These are phyloP conservation scores for Astropecten irregularis DNA, from an alignment of 53 echinoderm and acorn worm genomes.

Conservation along the genomic window DNA sequence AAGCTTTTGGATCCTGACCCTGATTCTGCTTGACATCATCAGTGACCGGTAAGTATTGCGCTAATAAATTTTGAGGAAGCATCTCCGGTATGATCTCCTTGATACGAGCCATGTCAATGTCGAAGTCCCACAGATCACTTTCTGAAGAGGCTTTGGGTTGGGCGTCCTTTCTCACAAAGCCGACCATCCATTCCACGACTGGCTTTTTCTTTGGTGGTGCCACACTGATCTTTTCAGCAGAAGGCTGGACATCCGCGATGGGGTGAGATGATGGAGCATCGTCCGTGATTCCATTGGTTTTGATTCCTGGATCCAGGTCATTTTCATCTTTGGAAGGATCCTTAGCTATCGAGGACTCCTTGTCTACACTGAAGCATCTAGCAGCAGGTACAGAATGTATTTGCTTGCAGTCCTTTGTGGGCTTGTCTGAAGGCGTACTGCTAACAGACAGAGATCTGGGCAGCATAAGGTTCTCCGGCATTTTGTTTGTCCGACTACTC, in stretches of 20 bases:
- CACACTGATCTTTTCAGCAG: neutral
- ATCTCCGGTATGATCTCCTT: neutral
- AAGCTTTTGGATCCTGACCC: constrained; percentile 5
- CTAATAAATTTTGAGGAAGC: neutral
- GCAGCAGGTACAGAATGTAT: neutral
- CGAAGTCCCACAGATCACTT: constrained; percentile 20
- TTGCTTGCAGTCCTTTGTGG: constrained; percentile 2
- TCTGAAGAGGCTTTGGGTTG: neutral
- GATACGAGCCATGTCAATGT: neutral
- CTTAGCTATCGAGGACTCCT: constrained; percentile 19
- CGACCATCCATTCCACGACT: constrained; percentile 53
- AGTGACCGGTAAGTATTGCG: neutral
- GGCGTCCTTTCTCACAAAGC: constrained; percentile 50
- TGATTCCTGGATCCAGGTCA: neutral
- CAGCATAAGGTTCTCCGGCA: constrained; percentile 3
- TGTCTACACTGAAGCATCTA: constrained; percentile 18
- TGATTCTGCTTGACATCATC: neutral
- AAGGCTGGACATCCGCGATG: neutral
- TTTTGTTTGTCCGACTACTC: neutral
- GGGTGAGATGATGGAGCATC: neutral
- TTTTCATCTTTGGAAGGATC: neutral
- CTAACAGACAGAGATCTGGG: constrained; percentile 13
- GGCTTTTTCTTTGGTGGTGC: constrained; percentile 35
- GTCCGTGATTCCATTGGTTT: constrained; percentile 8
- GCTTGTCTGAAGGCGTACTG: constrained; percentile 10